A percentile compares a stretch with the other conserved stretches of the same genome.
phyloP scores from a whole-genome alignment of 2,113 vertebrate genomes.

The Ptyas mucosa region DNA sequence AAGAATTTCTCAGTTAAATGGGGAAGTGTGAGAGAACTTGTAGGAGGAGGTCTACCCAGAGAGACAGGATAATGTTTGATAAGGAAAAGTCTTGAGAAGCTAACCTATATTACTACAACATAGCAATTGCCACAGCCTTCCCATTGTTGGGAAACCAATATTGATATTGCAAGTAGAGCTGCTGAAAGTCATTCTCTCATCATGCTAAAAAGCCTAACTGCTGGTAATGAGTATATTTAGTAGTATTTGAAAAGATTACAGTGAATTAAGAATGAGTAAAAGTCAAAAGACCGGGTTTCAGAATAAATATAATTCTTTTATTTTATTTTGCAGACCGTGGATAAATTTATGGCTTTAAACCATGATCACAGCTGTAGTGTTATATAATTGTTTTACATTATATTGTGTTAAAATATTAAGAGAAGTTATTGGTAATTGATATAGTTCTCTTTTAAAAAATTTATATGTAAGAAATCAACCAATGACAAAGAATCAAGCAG shows the following conservation, averaged over 20 bases:
- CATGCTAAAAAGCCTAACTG: neutral
- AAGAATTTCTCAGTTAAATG: neutral
- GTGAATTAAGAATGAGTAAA: neutral
- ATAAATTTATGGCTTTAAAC: neutral
- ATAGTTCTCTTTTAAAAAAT: neutral
- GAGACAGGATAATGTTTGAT: neutral
- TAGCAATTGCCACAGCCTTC: neutral
- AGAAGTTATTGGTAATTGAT: neutral
- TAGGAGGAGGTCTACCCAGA: neutral
- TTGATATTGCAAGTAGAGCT: neutral
- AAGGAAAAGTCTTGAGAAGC: neutral
- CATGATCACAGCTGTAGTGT: neutral
- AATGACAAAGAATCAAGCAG: neutral
- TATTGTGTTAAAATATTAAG: neutral
- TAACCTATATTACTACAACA: neutral
- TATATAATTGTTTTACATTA: neutral
- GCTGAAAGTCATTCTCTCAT: neutral
- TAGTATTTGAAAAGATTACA: neutral
- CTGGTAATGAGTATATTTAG: neutral
- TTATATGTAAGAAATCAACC: neutral
- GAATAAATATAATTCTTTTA: neutral
- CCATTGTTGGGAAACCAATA: neutral
- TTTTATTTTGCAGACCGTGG: neutral
- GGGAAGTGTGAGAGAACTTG: neutral
- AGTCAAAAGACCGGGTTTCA: neutral